These are phyloP conservation scores for Sebastes melanostomus DNA, from an alignment of 2,797 vertebrate species.

Conservation along the genomic window DNA sequence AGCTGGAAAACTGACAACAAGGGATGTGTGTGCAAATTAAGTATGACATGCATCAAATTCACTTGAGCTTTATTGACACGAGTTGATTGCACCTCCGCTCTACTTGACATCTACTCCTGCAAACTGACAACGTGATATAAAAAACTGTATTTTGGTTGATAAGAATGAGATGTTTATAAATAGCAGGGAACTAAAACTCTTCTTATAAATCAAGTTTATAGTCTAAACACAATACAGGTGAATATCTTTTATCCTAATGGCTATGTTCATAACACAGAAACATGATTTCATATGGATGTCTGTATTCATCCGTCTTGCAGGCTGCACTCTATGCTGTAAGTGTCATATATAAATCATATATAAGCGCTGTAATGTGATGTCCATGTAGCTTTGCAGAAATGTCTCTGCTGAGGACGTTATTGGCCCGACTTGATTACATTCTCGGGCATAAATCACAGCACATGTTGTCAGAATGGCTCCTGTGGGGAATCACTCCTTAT, in stretches of 20 bases:
- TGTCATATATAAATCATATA: constrained; percentile 12
- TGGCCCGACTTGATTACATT: constrained; percentile 49
- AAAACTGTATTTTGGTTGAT: neutral
- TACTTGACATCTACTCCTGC: neutral
- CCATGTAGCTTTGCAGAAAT: constrained; percentile 36
- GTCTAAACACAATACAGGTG: neutral
- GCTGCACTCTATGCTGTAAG: neutral
- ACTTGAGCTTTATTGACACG: neutral
- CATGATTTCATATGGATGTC: neutral
- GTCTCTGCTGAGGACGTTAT: constrained; percentile 26
- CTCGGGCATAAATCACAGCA: constrained; percentile 47
- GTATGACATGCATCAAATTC: constrained; percentile 2
- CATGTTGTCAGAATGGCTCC: constrained; percentile 54
- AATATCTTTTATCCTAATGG: neutral
- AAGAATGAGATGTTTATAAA: neutral
- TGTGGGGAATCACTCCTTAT: constrained; percentile 57
- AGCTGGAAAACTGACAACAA: constrained; percentile 9
- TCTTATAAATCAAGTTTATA: neutral
- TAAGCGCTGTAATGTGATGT: constrained; percentile 21
- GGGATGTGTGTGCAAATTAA: neutral
- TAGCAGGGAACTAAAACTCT: neutral
- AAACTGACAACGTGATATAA: neutral
- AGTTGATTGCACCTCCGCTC: neutral
- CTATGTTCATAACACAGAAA: neutral
- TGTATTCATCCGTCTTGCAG: neutral